Evolutionary conservation across 2,888 invertebrate genomes (phyloP).

Genomic region (Platycheirus albimanus): DNA sequence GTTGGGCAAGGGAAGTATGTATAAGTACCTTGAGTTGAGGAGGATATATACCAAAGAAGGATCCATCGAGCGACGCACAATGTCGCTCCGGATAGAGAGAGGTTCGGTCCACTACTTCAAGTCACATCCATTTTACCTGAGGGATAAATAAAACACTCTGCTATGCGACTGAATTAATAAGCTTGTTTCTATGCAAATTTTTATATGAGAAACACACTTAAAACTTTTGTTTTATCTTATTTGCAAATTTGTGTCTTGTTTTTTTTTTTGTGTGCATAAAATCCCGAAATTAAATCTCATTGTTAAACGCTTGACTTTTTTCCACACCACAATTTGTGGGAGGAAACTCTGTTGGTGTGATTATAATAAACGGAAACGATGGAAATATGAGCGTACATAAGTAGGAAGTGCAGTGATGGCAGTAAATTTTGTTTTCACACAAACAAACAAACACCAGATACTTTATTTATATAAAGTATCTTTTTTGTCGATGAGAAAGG

Average conservation of each 20-base stretch:
- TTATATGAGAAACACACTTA: neutral
- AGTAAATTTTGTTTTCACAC: constrained; percentile 1
- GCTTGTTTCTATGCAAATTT: constrained; percentile 10
- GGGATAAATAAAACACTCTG: neutral
- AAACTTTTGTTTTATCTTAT: constrained; percentile 4
- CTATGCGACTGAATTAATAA: constrained; percentile 20
- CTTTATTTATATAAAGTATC: neutral
- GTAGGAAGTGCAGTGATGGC: constrained; percentile 5
- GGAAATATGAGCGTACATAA: constrained; percentile 46
- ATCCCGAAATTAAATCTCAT: constrained; percentile 23
- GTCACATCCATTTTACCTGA: neutral
- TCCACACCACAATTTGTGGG: constrained; percentile 1
- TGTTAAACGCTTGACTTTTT: constrained; percentile 1
- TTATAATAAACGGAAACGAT: constrained; percentile 60
- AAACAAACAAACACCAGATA: constrained; percentile 11
- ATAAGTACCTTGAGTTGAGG: neutral
- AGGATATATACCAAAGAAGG: neutral
- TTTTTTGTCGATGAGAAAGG: constrained; percentile 18
- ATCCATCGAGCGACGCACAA: neutral
- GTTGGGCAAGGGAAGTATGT: neutral
- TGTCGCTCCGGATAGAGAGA: neutral
- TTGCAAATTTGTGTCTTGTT: neutral
- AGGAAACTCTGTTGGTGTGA: constrained; percentile 3
- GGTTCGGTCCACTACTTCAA: constrained; percentile 5
- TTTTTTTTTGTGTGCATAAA: constrained; percentile 19